Evolutionary conservation across 2,113 vertebrate species (phyloP).

Genomic region (Larimichthys crocea): DNA sequence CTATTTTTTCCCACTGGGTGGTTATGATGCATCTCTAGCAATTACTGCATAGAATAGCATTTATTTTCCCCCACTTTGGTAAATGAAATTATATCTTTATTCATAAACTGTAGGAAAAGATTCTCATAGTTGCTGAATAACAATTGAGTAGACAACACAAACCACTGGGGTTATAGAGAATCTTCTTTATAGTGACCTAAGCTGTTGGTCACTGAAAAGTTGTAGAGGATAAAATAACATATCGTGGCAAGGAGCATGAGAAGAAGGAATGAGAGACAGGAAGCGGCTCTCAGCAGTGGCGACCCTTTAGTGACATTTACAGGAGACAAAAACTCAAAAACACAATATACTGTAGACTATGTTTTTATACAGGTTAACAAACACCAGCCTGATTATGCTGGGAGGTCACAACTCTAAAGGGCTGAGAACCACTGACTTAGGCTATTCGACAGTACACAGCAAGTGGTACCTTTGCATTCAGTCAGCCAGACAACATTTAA

Average conservation of each 20-base stretch:
- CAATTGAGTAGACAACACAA: constrained; percentile 30
- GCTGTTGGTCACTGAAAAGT: too few relatives aligned
- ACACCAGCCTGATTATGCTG: too few relatives aligned
- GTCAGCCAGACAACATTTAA: constrained; percentile 31
- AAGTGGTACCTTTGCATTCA: constrained; percentile 26
- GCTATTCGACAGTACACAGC: constrained; percentile 3
- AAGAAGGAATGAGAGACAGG: too few relatives aligned
- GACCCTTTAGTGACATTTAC: too few relatives aligned
- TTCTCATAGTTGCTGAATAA: constrained; percentile 29
- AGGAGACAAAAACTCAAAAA: too few relatives aligned
- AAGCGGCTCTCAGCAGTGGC: too few relatives aligned
- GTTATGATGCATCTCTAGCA: constrained; percentile 73
- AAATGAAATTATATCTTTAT: constrained; percentile 69
- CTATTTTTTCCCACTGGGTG: constrained; percentile 56
- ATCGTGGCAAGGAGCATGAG: too few relatives aligned
- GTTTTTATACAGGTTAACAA: too few relatives aligned
- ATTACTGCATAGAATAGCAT: constrained; percentile 66
- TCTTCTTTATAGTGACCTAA: constrained; percentile 28
- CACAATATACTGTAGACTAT: too few relatives aligned
- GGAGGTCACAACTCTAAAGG: too few relatives aligned
- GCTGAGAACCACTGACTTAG: too few relatives aligned
- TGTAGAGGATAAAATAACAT: too few relatives aligned
- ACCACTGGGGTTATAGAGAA: constrained; percentile 23
- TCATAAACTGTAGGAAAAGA: constrained; percentile 56
- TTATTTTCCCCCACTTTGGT: constrained; percentile 70